Base-by-base conservation (phyloP, 2,888 invertebrate genomes). In the Drosophila nigritarsus region DNA sequence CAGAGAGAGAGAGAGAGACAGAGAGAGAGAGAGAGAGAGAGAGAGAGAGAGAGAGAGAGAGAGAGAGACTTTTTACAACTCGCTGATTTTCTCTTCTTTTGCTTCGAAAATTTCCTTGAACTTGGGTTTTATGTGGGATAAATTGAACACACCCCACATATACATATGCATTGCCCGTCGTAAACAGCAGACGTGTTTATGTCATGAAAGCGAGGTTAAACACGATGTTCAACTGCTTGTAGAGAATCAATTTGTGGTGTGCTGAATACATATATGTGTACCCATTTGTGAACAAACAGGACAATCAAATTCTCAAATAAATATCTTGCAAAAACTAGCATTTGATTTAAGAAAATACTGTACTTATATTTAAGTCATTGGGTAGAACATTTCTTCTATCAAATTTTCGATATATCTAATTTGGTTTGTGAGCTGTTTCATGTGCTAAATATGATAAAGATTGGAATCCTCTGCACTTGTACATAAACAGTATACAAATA, bases 11-110 rank as follows among this genome's bases (percentile, higher is more conserved):
- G 9, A 8, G 18, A 18, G 18, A 32, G 4, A 24, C 18, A 1
- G 1, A 36, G 18, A n/a, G 27, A 36, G 1, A 36, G 24, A 27
- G 30, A 30, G 40, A 60, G 59, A 58, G 6, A 6, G 13, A n/a
- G 9, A 8, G 9, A n/a, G n/a, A n/a, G n/a, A 18, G 8, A 32
- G 4, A 24, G 24, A 2, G 1, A 36, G 24, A n/a, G 29, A 36
- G 2, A 36, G 24, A 27, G 45, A 54, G 62, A 58, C 32, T 75
- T 71, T 70, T 79, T 65, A 61, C 80, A 77, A 78, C 49, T 71
- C 54, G 58, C 59, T 56, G 72, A 61, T 45, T 64, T 78, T 66
- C 38, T 55, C 61, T 53, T 36, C 49, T 38, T 61, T 62, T 36
- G 56, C 48, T 58, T 45, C 20, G 15, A 18, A 20, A 9, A 9